Evolutionary conservation across 2,113 vertebrate genomes (phyloP).

Genomic region (Pan paniscus): DNA sequence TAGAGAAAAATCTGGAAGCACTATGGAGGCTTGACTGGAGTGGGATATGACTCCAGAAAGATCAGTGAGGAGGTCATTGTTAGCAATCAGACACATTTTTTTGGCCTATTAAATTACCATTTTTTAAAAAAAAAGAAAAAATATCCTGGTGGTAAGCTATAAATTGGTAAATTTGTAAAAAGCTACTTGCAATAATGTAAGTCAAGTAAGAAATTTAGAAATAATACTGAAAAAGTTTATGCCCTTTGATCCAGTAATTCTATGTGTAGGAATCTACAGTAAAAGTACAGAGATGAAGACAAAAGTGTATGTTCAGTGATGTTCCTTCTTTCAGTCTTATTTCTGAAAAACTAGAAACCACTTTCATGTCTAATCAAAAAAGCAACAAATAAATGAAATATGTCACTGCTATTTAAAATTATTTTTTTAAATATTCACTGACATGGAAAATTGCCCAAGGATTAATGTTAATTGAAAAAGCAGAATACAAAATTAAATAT

Average conservation of each 20-base stretch:
- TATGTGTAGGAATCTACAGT: not conserved
- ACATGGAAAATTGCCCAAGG: not conserved
- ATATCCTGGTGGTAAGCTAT: not conserved
- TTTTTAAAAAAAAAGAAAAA: no score
- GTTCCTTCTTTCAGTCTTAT: not conserved
- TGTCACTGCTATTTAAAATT: not conserved
- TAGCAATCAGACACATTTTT: not conserved
- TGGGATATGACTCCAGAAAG: not conserved
- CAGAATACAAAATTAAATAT: not conserved
- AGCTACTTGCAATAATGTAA: not conserved
- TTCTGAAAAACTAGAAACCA: slow-evolving; percentile 25
- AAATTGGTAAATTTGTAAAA: slow-evolving; percentile 6
- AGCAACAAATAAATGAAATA: slow-evolving; percentile 4
- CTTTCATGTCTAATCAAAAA: slow-evolving; percentile 2
- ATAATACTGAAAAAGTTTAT: not conserved
- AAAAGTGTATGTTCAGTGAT: not conserved
- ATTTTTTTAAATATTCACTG: not conserved
- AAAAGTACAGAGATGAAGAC: not conserved
- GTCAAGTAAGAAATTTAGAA: not conserved
- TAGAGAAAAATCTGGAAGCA: not conserved
- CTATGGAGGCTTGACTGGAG: not conserved
- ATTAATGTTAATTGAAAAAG: slow-evolving; percentile 9
- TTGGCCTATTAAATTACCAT: not conserved
- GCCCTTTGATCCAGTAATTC: not conserved
- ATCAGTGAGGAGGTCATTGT: not conserved